Conservation (phyloP, 2,113 vertebrate species). For the Charadrius vociferus region DNA sequence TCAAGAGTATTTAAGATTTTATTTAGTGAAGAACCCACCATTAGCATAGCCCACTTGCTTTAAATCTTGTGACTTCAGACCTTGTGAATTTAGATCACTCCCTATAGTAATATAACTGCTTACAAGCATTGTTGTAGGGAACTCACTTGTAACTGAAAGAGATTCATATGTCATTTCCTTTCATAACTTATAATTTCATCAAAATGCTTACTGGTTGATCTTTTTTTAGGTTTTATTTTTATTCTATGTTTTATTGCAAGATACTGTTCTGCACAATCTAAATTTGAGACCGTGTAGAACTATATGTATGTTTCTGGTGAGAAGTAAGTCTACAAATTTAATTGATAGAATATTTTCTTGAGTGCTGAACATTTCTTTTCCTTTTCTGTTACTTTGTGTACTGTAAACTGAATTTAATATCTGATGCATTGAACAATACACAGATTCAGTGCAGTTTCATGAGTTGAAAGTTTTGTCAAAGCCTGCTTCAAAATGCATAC, state of each 20-base stretch:
- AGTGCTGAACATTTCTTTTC: not conserved
- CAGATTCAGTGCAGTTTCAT: not conserved
- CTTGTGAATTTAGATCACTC: not conserved
- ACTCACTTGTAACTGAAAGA: not conserved
- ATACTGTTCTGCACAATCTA: not conserved
- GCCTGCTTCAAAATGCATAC: not conserved
- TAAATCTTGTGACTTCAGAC: not conserved
- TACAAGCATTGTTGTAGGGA: not conserved
- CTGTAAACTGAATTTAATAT: not conserved
- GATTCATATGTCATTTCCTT: not conserved
- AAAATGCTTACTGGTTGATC: not conserved
- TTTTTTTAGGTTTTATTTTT: not conserved
- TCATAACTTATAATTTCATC: not conserved
- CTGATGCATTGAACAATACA: not conserved
- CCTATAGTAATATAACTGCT: not conserved
- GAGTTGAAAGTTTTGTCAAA: not conserved
- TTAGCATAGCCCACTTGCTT: no score
- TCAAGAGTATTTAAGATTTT: no score
- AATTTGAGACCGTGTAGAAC: not conserved
- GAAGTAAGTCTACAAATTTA: not conserved
- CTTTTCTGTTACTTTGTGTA: not conserved
- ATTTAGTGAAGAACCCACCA: no score
- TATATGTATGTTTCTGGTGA: not conserved
- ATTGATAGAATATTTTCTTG: not conserved
- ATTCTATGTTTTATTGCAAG: not conserved